Base-by-base conservation (phyloP, 2,797 vertebrate species). In the Pteronotus mesoamericanus region DNA sequence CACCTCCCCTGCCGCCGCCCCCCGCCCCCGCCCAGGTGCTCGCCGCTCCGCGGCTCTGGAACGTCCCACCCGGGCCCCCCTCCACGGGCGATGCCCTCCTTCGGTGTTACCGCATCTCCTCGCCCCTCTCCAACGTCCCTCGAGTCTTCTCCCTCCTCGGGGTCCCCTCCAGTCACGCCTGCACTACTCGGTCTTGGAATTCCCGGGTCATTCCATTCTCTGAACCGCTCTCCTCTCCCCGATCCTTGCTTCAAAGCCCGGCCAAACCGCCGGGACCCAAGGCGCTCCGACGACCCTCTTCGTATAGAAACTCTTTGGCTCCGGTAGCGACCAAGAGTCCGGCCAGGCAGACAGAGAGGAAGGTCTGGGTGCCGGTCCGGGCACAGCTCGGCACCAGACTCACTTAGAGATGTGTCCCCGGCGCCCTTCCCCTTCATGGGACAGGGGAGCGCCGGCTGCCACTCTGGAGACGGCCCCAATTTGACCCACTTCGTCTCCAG, bases 271-370 rank as follows among this genome's bases (percentile, higher is more conserved):
- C 10, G 2, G 6, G 12, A 32, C 21, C 19, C 22, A 1, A 14
- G 55, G 57, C 4, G 3, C 29, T 14, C 2, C 11, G n/a, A 15
- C 48, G 2, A 9, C 29, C n/a, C 9, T 51, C 48, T 51, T 4
- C 1, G 29, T 10, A 9, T 7, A 3, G 26, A 46, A 9, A 9
- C 4, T 10, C 42, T 37, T 55, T 12, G 53, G 9, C 53, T 46
- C 37, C 9, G 46, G 14, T 39, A 24, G 2, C 2, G 37, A 37
- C 39, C 22, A 0, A 0, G 26, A 19, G 44, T 7, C n/a, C 0
- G 0, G 39, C 10, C 0, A 0, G 7, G 78, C 53, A 32, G 66
- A n/a, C 14, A 46, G 6, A 16, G 6, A 32, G 9, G 32, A 24
- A 53, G 24, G 71, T 26, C 8, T 8, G 21, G 59, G 39, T 3